phyloP scores from a whole-genome alignment of 2,113 vertebrate genomes.

The Melierax canorus region DNA sequence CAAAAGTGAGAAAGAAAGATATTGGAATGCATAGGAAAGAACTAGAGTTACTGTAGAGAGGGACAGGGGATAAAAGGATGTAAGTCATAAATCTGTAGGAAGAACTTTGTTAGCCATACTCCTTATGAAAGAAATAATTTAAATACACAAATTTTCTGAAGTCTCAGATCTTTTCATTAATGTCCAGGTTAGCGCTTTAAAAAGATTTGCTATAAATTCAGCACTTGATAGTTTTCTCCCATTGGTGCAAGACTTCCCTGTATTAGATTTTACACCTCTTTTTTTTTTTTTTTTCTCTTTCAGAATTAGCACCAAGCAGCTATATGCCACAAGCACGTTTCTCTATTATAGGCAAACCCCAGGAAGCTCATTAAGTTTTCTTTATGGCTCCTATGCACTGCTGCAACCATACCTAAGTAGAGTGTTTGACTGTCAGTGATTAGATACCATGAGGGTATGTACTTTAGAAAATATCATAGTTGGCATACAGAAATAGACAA shows the following conservation, averaged over 20 bases:
- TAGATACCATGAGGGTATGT: not conserved
- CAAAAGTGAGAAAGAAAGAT: not conserved
- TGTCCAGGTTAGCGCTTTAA: not conserved
- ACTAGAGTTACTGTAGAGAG: not conserved
- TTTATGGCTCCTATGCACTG: conserved; percentile 23
- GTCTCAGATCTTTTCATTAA: not conserved
- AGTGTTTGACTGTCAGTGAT: conserved; percentile 19
- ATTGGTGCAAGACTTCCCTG: not conserved
- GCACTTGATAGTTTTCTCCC: not conserved
- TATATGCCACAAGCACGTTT: not conserved
- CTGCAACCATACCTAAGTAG: conserved; percentile 29
- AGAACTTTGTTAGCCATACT: not conserved
- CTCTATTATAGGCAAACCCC: conserved; percentile 3
- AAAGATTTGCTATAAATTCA: not conserved
- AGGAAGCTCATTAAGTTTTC: conserved; percentile 47
- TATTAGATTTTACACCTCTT: not conserved
- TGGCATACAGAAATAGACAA: not conserved
- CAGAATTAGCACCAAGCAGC: not conserved
- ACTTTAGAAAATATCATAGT: conserved; percentile 6
- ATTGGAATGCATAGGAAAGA: not conserved
- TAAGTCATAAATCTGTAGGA: not conserved
- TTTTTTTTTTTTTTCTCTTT: not conserved
- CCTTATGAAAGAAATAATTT: not conserved
- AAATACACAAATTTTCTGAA: not conserved
- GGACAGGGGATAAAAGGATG: not conserved